Evolutionary conservation across 2,888 invertebrate species (phyloP), one percentile per base, ranked within the genome.

Genomic region (Hesperia comma): DNA sequence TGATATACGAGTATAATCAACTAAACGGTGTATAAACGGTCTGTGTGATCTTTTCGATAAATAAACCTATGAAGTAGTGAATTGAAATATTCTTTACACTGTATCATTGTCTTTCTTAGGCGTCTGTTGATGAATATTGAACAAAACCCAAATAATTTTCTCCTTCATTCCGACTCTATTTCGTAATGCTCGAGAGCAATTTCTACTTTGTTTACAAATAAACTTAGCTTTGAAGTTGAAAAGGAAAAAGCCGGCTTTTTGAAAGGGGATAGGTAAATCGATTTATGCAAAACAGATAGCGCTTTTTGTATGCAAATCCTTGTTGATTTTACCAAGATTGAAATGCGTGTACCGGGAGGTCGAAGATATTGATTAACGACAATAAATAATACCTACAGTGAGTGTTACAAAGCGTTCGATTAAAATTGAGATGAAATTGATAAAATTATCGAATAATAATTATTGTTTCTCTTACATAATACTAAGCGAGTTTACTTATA

Each of bases 301-400:
- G 88, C 90, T 90, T 91, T 92, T 91, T 91, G 87, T 90, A 91
- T 92, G 91, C 85, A 90, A 91, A 91, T 92, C 87, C 85, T 82
- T 88, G 87, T 88, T 90, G 90, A 90, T 90, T 91, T 90, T 84
- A 85, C 81, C 86, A 87, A 90, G 89, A 90, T 90, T 90, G 88
- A 89, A 90, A 89, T 88, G 84, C 83, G 84, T 83, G 86, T 85
- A 85, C 87, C 86, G 85, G 85, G 82, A 83, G 86, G 84, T 87
- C 83, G 77, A 83, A 54, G 86, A 85, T 86, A 86, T 88, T 87
- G 58, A 66, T 61, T 60, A 66, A 37, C 33, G 14, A 19, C 66
- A 54, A 37, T 54, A 46, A 60, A 60, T 64, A 40, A 17, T 26
- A 57, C 26, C 26, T 26, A 26, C 21, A 6, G 43, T 40, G 32